A percentile compares a stretch with the other conserved stretches of the same genome.
phyloP scores from a whole-genome alignment of 2,888 invertebrate genomes.

The Plusia festucae region DNA sequence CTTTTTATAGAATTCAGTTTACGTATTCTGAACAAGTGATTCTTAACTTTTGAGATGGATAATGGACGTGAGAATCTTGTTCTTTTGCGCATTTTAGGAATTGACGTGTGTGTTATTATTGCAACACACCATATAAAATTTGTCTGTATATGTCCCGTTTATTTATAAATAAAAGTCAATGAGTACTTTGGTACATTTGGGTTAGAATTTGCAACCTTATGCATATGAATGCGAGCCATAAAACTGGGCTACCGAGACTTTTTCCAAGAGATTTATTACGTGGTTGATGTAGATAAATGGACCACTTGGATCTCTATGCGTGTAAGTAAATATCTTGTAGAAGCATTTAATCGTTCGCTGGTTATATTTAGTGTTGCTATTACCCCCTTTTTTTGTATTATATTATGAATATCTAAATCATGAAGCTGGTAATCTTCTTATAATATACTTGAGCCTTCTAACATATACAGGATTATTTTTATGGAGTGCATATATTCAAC shows the following conservation, averaged over 20 bases:
- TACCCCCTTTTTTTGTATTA: slow-evolving; percentile 29
- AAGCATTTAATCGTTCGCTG: slow-evolving; percentile 28
- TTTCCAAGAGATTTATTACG: slow-evolving; percentile 42
- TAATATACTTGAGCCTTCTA: too few species aligned
- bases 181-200: neutral
- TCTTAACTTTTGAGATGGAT: neutral
- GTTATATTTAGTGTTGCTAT: slow-evolving; percentile 25
- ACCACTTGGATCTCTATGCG: slow-evolving; percentile 28
- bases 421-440: too few species aligned
- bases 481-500: too few species aligned
- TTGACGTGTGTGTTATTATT: neutral
- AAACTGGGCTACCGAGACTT: slow-evolving; percentile 7
- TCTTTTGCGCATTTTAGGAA: neutral
- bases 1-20: neutral
- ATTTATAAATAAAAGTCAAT: neutral
- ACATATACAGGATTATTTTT: too few species aligned
- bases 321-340: slow-evolving; percentile 29
- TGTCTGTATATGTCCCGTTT: neutral
- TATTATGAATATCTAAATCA: too few species aligned
- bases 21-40: neutral
- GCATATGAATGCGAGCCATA: neutral
- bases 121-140: neutral
- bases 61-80: neutral
- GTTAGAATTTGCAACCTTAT: slow-evolving; percentile 4
- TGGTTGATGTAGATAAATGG: slow-evolving; percentile 48